Evolutionary conservation across 2,797 vertebrate genomes (phyloP), one percentile per base, ranked within the genome.

Genomic region (Cynodonichthys magdalenae): DNA sequence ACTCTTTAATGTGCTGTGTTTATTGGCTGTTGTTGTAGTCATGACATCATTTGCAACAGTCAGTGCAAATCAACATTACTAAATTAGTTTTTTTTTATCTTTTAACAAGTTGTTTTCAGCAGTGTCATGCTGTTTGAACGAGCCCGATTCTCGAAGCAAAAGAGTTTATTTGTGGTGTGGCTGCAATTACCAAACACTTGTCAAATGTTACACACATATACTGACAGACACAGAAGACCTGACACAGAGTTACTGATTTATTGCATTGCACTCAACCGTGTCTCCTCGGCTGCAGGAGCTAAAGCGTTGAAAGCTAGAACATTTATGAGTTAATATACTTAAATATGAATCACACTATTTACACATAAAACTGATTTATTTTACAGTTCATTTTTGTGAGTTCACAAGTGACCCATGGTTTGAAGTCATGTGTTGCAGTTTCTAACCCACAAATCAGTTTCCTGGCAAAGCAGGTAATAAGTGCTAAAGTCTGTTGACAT

Each of bases 141-240:
- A 42, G 39, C 20, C 19, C 10, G 10, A 11, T 24, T 54, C 14
- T 4, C 15, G 53, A 19, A 42, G 36, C 36, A 27, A 41, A 42
- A 19, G 4, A 39, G 36, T 39, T 39, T 39, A 39, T 39, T 39
- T 39, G 11, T 12, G 11, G 36, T 39, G 10, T 39, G 36, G 36
- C 36, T 39, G 36, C 36, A 12, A 39, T 41, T 55, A 41, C 41
- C 53, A 55, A 15, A 27, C 36, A 24, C 53, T 15, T 2, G 20
- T 7, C 19, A 42, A 55, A 55, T 41, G 53, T 55, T 15, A 15
- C 53, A 27, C 36, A 39, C 39, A 20, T 55, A 27, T 55, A 20
- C 24, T 42, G 20, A 41, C 14, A 41, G 15, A 15, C 36, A 55
- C 36, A 5, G 4, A 15, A 2, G 15, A 20, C 10, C 27, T 29